A percentile compares a stretch with the other conserved stretches of the same genome.
Evolutionary conservation across 2,888 invertebrate species (phyloP).

Genomic region (Tricholauxania praeusta): DNA sequence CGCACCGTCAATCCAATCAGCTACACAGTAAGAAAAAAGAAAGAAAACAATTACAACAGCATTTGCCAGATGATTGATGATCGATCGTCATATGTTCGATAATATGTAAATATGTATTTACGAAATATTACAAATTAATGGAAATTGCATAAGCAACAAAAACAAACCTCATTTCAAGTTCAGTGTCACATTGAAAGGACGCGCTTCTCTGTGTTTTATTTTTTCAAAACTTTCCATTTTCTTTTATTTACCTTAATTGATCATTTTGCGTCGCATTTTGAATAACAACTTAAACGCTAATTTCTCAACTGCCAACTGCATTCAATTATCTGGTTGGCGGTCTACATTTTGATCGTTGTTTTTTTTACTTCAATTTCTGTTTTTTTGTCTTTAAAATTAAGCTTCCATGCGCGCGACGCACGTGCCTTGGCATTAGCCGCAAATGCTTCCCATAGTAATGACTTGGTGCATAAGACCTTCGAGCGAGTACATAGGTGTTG

Average conservation of each 20-base stretch:
- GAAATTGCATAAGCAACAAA: constrained; percentile 6
- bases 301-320: not conserved
- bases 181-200: constrained; percentile 15
- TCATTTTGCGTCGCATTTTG: not conserved
- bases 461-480: not conserved
- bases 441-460: constrained; percentile 1
- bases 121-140: no score
- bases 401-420: not conserved
- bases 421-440: constrained; percentile 6
- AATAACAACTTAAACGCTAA: not conserved
- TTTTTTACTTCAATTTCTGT: no score
- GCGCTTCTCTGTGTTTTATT: not conserved
- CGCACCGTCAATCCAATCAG: no score
- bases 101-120: no score
- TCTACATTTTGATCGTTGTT: not conserved
- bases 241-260: not conserved
- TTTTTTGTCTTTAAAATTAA: no score
- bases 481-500: not conserved
- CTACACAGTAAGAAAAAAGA: no score
- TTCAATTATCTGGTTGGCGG: constrained; percentile 4
- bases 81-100: no score
- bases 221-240: not conserved
- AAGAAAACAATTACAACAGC: no score
- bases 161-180: constrained; percentile 33
- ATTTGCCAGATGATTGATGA: no score